Conservation (phyloP, 1,140 invertebrate species). For the Nephotettix cincticeps region DNA sequence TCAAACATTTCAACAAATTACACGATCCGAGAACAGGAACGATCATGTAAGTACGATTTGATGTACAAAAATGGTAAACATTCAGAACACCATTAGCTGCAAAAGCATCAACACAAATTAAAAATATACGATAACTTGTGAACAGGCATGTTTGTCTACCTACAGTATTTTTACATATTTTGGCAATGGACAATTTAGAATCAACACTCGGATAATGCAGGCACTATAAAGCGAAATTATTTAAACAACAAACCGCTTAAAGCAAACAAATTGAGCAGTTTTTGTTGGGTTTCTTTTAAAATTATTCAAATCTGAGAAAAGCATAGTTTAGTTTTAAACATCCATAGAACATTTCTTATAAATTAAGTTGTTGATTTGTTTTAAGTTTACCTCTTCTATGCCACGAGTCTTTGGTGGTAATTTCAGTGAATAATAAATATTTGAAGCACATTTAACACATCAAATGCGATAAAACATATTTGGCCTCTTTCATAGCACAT, state of each 20-base stretch:
- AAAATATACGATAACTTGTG: background rate
- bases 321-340: too few species aligned
- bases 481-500: too few species aligned
- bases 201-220: background rate
- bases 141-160: background rate
- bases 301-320: too few species aligned
- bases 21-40: background rate
- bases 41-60: background rate
- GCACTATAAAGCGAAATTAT: constrained; percentile 3
- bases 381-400: too few species aligned
- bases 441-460: too few species aligned
- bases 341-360: too few species aligned
- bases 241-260: background rate
- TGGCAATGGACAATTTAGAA: too few species aligned
- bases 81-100: background rate
- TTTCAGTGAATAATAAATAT: too few species aligned
- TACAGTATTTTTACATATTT: background rate
- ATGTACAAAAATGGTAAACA: constrained; percentile 1
- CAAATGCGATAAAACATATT: too few species aligned
- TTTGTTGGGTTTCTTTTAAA: background rate
- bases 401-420: too few species aligned
- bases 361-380: too few species aligned
- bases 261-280: background rate
- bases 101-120: background rate
- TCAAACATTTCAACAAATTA: background rate